Evolutionary conservation across 2,888 invertebrate species (phyloP), one percentile per base, ranked within the genome.

Genomic region (Chirona hameri): DNA sequence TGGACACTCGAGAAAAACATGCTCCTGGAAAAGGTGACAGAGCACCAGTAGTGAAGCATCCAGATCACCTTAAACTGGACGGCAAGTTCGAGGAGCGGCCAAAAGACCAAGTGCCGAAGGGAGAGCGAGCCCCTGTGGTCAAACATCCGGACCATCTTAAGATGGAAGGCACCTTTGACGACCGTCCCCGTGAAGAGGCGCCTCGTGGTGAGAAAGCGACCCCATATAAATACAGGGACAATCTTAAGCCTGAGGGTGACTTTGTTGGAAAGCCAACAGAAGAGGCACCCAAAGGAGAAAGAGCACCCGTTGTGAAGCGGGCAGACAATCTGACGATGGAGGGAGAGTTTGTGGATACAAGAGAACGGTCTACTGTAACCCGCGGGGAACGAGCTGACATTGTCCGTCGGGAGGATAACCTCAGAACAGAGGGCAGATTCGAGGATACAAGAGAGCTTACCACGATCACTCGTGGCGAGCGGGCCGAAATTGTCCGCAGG

Each of bases 101-200:
- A 2, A 83, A 69, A 76, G 83, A 82, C 21, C 27, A 80, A n/a
- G 82, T 82, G 5, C 31, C 80, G 14, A 80, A 82, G 52, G 85
- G 85, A n/a, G 85, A 85, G 84, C 85, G 81, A 80, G 83, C 84
- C 12, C 55, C 81, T 21, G 83, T 84, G 7, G 76, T 76, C 24
- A 76, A 76, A 24, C 76, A 39, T 31, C 84, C 92, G 87, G 93
- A 94, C 87, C 92, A 91, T 86, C 85, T 91, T 39, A 87, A 86
- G 83, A 88, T 89, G 0, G 91, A 90, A 86, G 91, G 90, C 12
- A 24, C 7, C 9, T 83, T 57, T 81, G 48, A 69, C 46, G 76
- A 76, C 9, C 39, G 76, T 24, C 76, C 76, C 5, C 15, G 24
- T 9, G 76, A 46, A 24, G 46, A 24, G 15, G 76, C 46, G 2